Percentiles rank a stretch among this genome's conserved stretches.
Evolutionary conservation across 1,140 invertebrate species (phyloP).

Genomic region (Drosophila sucinea): DNA sequence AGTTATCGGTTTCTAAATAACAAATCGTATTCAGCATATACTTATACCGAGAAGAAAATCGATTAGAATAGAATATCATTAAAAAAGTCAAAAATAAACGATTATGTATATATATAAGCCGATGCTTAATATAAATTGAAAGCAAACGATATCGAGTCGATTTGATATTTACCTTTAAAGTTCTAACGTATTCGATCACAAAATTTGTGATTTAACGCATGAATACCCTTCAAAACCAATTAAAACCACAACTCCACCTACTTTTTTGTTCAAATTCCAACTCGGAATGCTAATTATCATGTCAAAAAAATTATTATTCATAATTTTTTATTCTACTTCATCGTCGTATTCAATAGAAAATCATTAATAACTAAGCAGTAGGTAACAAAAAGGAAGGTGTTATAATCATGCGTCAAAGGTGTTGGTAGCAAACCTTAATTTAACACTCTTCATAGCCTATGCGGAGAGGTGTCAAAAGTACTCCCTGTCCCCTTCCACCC

Average conservation of each 20-base stretch:
- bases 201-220: neutral
- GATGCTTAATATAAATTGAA: too few relatives aligned
- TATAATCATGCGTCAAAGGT: constrained; percentile 73
- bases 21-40: too few relatives aligned
- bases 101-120: too few relatives aligned
- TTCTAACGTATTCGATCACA: neutral
- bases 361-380: constrained; percentile 67
- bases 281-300: constrained; percentile 65
- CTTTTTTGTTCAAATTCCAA: constrained; percentile 74
- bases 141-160: too few relatives aligned
- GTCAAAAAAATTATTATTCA: constrained; percentile 33
- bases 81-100: too few relatives aligned
- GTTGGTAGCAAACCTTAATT: constrained; percentile 29
- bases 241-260: constrained; percentile 57
- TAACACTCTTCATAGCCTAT: constrained; percentile 2
- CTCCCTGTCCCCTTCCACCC: neutral
- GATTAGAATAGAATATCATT: too few relatives aligned
- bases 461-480: constrained; percentile 67
- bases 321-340: constrained; percentile 14
- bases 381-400: constrained; percentile 59
- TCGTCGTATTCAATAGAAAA: constrained; percentile 24
- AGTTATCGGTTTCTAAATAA: too few relatives aligned
- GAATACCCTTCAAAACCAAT: neutral
- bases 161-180: neutral
- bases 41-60: too few relatives aligned